phyloP scores from a whole-genome alignment of 1,140 invertebrate species.

The Drosophila orosa region DNA sequence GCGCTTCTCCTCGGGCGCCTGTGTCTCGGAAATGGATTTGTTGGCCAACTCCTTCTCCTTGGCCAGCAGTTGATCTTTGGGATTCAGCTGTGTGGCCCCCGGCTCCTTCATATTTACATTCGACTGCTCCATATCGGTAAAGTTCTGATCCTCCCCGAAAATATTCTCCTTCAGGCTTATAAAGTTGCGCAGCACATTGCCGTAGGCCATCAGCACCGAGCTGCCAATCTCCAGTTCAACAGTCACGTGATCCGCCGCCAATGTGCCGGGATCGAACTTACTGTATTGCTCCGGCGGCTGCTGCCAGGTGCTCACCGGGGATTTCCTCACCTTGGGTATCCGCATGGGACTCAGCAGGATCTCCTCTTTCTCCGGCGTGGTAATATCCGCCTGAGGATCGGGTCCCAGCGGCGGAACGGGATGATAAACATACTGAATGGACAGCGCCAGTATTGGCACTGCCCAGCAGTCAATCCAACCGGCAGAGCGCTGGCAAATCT shows the following conservation, averaged over 20 bases:
- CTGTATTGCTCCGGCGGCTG: constrained; percentile 85
- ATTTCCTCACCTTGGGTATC: constrained; percentile 91
- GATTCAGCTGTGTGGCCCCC: constrained; percentile 51
- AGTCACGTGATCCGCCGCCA: constrained; percentile 94
- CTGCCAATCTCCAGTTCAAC: constrained; percentile 97
- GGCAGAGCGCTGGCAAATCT: constrained; percentile 89
- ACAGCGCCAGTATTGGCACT: constrained; percentile 95
- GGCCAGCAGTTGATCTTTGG: constrained; percentile 75
- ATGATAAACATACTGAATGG: constrained; percentile 96
- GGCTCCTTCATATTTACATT: constrained; percentile 77
- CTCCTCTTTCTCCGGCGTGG: constrained; percentile 97
- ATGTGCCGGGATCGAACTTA: constrained; percentile 93
- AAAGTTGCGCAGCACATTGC: constrained; percentile 94
- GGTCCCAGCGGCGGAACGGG: constrained; percentile 94
- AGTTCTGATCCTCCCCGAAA: constrained; percentile 96
- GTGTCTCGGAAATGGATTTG: constrained; percentile 86
- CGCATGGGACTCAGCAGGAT: constrained; percentile 95
- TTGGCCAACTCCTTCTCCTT: constrained; percentile 84
- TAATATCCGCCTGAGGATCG: constrained; percentile 94
- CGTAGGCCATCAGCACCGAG: constrained; percentile 94
- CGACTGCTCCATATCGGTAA: constrained; percentile 94
- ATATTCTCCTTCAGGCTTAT: constrained; percentile 97
- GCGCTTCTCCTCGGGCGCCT: constrained; percentile 85
- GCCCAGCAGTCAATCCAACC: constrained; percentile 99
- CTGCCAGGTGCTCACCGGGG: constrained; percentile 89